Conservation (phyloP, 2,888 invertebrate genomes). For the Ochropleura leucogaster region DNA sequence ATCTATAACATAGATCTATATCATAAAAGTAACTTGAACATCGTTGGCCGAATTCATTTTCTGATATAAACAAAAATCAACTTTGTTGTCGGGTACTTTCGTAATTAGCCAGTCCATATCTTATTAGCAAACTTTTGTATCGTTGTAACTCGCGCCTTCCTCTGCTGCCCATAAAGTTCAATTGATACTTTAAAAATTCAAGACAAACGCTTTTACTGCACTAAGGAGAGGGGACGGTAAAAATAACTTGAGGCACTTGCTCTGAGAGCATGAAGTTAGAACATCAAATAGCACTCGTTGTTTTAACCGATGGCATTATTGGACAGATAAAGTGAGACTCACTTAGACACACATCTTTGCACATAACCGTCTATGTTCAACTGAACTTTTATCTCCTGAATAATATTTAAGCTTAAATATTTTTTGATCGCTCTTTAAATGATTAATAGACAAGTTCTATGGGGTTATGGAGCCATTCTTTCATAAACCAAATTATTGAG, state of each 20-base stretch:
- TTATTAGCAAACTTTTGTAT: slow-evolving; percentile 57
- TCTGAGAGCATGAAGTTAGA: slow-evolving; percentile 73
- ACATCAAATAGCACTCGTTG: slow-evolving; percentile 81
- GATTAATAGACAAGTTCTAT: background rate
- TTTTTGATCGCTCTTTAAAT: background rate
- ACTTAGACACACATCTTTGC: slow-evolving; percentile 53
- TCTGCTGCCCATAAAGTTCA: slow-evolving; percentile 77
- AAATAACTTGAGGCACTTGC: slow-evolving; percentile 83
- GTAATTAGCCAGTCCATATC: slow-evolving; percentile 50
- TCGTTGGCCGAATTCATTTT: background rate
- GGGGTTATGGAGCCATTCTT: background rate
- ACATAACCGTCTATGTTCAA: slow-evolving; percentile 10
- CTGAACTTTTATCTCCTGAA: slow-evolving; percentile 13
- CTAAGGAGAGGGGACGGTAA: slow-evolving; percentile 76
- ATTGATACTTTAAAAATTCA: slow-evolving; percentile 88
- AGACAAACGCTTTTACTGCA: slow-evolving; percentile 86
- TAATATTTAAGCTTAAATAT: background rate
- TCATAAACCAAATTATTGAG: background rate
- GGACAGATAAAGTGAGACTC: slow-evolving; percentile 77
- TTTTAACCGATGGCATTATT: slow-evolving; percentile 82
- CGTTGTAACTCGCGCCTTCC: slow-evolving; percentile 61
- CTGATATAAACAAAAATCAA: slow-evolving; percentile 12
- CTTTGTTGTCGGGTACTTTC: slow-evolving; percentile 28
- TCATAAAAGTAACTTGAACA: slow-evolving; percentile 6
- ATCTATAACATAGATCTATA: too few species aligned